These are phyloP conservation scores for Poeciliopsis gracilis DNA, from an alignment of 2,797 vertebrate genomes.

Conservation along the genomic window DNA sequence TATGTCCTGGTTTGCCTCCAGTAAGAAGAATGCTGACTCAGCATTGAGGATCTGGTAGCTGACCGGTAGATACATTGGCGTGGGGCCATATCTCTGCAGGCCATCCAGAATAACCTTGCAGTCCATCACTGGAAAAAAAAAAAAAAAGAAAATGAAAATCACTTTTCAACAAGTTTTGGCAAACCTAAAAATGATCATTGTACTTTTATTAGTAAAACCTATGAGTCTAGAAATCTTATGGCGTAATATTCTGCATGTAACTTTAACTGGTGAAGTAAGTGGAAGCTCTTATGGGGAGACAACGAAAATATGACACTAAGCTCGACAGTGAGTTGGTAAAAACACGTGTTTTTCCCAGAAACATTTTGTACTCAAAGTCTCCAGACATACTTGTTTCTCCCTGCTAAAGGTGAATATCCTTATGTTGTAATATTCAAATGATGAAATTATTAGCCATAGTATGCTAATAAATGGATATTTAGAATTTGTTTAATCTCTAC, in stretches of 20 bases:
- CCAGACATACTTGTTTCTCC: too few species aligned
- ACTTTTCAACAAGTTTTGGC: conserved; percentile 5
- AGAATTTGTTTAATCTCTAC: too few species aligned
- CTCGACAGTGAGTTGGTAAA: neutral
- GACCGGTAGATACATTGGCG: conserved; percentile 92
- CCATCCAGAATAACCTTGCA: conserved; percentile 83
- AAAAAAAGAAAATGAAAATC: conserved; percentile 52
- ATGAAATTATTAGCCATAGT: too few species aligned
- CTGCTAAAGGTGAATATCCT: too few species aligned
- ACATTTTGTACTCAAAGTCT: too few species aligned
- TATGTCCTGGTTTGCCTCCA: conserved; percentile 88
- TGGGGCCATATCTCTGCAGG: conserved; percentile 84
- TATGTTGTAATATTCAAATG: too few species aligned
- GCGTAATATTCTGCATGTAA: neutral
- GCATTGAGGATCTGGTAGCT: conserved; percentile 86
- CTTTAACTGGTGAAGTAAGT: neutral
- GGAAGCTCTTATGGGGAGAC: neutral
- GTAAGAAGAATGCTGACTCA: conserved; percentile 89
- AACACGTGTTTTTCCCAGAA: too few species aligned
- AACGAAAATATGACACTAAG: neutral
- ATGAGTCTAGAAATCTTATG: neutral
- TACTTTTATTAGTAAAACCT: neutral
- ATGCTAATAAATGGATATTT: too few species aligned
- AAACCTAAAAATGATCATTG: neutral
- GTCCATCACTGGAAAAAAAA: conserved; percentile 80